Evolutionary conservation across 2,888 invertebrate species (phyloP), one percentile per base, ranked within the genome.

Genomic region (Drosophila picticornis): DNA sequence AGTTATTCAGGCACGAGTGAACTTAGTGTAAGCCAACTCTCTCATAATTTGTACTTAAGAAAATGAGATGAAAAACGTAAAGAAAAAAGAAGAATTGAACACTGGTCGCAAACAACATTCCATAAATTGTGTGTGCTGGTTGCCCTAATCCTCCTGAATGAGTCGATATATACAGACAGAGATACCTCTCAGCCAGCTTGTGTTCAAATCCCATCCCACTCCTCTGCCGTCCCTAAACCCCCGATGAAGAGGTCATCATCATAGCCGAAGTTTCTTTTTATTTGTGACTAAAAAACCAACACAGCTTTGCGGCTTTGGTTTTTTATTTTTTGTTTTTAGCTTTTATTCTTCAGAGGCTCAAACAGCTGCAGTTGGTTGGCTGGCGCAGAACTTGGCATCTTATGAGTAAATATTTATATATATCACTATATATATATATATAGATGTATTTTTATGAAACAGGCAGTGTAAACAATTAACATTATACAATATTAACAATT

Each of bases 381-480:
- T 80, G 84, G 71, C 85, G 83, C 80, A 85, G 80, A 75, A 76
- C 73, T 79, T 83, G 83, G 73, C 90, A 88, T 84, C 84, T 91
- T 91, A 87, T 91, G 90, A 89, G 66, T 81, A 86, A 77, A 83
- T 78, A 76, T 81, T 80, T 72, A 81, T 67, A 67, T 68, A 71
- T 25, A 46, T 46, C 16, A 46, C 46, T 71, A 69, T 69, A 75
- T 75, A 72, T 69, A 75, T 74, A 72, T 68, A 89, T 72, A 77
- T 76, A 68, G 75, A 90, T 81, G 85, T 88, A 88, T 88, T 88
- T 88, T 88, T 88, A 89, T 88, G 90, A 89, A 73, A 69, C 66
- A 70, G 71, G 68, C 75, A 79, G 77, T 68, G 81, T 74, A 78
- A 75, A 72, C 74, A 78, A 76, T 69, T 69, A 81, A 77, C 61